phyloP scores from a whole-genome alignment of 2,113 vertebrate species.

The Toxostoma redivivum region DNA sequence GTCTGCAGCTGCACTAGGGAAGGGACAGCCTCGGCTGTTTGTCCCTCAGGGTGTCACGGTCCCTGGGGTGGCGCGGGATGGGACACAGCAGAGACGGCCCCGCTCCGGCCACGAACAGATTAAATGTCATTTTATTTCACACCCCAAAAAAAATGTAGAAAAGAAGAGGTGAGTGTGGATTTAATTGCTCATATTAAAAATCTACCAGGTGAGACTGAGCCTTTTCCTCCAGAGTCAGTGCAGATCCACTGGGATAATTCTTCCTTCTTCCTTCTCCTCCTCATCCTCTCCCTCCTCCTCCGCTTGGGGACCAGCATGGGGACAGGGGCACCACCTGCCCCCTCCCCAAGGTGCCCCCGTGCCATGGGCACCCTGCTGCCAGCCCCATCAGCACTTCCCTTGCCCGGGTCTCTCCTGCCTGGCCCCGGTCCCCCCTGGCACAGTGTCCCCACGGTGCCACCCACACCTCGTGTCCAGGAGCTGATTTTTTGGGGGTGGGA shows the following conservation, averaged over 20 bases:
- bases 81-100: not conserved
- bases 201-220: slow-evolving; percentile 76
- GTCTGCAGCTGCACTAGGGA: not conserved
- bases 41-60: not conserved
- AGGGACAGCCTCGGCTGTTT: too few species aligned
- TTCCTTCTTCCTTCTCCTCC: not conserved
- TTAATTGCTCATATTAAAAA: slow-evolving; percentile 71
- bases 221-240: slow-evolving; percentile 63
- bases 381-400: not conserved
- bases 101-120: slow-evolving; percentile 56
- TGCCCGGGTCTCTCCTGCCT: not conserved
- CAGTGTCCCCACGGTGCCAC: not conserved
- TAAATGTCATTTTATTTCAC: slow-evolving; percentile 89
- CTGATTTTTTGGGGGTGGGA: not conserved
- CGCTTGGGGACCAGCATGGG: not conserved
- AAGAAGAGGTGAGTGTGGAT: slow-evolving; percentile 87
- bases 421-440: fast-evolving
- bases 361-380: not conserved
- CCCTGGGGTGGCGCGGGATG: fast-evolving
- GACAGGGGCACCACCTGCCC: not conserved
- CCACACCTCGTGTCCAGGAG: not conserved
- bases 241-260: not conserved
- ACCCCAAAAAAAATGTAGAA: slow-evolving; percentile 82
- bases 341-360: not conserved
- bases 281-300: not conserved